phyloP scores from a whole-genome alignment of 2,888 invertebrate genomes.

The Dynastes hyllus region DNA sequence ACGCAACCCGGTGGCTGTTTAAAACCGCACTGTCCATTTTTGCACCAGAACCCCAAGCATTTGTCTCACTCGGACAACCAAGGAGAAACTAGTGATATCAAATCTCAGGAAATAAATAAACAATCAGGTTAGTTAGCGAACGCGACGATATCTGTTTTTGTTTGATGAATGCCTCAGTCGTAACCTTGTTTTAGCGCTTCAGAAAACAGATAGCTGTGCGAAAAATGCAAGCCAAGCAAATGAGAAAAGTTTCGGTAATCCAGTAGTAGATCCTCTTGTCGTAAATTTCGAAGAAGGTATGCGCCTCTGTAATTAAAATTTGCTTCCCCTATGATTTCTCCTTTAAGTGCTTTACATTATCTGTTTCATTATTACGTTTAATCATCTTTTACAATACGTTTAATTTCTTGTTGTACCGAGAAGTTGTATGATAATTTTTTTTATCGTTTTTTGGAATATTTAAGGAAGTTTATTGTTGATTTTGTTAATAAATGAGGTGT shows the following conservation, averaged over 20 bases:
- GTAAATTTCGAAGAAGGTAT: constrained; percentile 90
- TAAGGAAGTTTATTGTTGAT: constrained; percentile 49
- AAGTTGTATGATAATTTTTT: constrained; percentile 47
- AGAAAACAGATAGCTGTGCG: constrained; percentile 56
- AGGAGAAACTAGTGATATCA: constrained; percentile 57
- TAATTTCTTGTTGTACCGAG: constrained; percentile 39
- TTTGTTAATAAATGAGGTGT: constrained; percentile 50
- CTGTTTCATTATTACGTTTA: constrained; percentile 32
- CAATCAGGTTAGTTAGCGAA: constrained; percentile 45
- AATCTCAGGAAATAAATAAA: constrained; percentile 53
- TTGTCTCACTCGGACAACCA: constrained; percentile 56
- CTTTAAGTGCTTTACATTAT: constrained; percentile 51
- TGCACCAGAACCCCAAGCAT: constrained; percentile 75
- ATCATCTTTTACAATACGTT: constrained; percentile 23
- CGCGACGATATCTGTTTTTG: neutral
- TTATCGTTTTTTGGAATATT: constrained; percentile 44
- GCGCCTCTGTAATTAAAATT: constrained; percentile 76
- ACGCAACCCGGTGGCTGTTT: constrained; percentile 88
- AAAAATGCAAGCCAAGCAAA: constrained; percentile 61
- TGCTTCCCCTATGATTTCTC: constrained; percentile 44
- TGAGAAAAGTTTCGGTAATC: constrained; percentile 64
- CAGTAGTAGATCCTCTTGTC: constrained; percentile 81
- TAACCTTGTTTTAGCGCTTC: constrained; percentile 51
- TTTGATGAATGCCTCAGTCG: constrained; percentile 43
- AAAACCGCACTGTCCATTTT: constrained; percentile 89